Evolutionary conservation across 2,888 invertebrate species (phyloP).

Genomic region (Drepana falcataria): DNA sequence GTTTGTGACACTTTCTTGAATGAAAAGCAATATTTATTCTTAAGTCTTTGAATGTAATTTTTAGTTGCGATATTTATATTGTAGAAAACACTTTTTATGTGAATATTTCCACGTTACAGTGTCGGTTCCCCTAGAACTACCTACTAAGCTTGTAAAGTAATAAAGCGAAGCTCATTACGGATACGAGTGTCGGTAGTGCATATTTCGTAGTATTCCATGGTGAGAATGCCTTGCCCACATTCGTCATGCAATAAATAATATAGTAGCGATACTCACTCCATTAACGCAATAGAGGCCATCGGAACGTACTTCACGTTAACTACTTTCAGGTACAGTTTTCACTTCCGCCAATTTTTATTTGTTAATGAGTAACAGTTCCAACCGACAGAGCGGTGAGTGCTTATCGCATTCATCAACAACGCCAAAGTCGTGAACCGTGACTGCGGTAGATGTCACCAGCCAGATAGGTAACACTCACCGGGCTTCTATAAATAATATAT

Average conservation of each 20-base stretch:
- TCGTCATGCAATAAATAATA: slow-evolving; percentile 45
- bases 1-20: slow-evolving; percentile 8
- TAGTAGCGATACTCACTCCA: slow-evolving; percentile 30
- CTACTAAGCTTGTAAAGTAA: neutral
- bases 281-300: slow-evolving; percentile 41
- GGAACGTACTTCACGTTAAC: slow-evolving; percentile 5
- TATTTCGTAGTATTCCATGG: slow-evolving; percentile 21
- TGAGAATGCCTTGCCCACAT: slow-evolving; percentile 33
- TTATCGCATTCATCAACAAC: slow-evolving; percentile 45
- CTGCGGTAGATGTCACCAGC: slow-evolving; percentile 57
- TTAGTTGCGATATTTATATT: neutral
- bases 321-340: slow-evolving; percentile 31
- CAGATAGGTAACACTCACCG: slow-evolving; percentile 17
- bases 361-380: slow-evolving; percentile 43
- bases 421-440: slow-evolving; percentile 44
- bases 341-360: slow-evolving; percentile 46
- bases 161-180: slow-evolving; percentile 3
- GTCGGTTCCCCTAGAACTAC: neutral
- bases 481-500: neutral
- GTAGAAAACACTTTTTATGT: neutral
- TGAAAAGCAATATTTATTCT: neutral
- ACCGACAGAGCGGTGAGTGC: slow-evolving; percentile 36
- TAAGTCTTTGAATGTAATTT: neutral
- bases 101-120: no score
- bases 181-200: slow-evolving; percentile 28